Conservation (phyloP, 2,113 vertebrate species). For the Tragelaphus strepsiceros region DNA sequence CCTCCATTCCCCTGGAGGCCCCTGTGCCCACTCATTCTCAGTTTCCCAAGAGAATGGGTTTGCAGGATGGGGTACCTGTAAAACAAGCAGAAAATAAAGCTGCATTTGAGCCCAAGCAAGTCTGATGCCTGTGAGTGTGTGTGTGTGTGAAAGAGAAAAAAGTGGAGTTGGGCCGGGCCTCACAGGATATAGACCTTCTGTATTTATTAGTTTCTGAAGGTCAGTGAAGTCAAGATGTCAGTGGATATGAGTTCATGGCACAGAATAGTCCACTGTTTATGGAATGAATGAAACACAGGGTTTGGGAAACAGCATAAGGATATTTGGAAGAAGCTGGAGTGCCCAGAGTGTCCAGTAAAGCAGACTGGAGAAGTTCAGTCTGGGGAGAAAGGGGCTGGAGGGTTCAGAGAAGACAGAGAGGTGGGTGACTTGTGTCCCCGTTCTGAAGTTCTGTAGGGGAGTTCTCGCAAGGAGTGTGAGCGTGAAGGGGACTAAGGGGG, state of each 20-base stretch:
- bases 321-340: neutral
- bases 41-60: neutral
- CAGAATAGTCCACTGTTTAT: neutral
- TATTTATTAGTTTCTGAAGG: neutral
- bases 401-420: neutral
- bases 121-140: neutral
- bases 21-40: neutral
- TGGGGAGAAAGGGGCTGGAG: neutral
- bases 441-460: neutral
- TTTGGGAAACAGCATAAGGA: neutral
- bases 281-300: neutral
- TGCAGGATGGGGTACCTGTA: neutral
- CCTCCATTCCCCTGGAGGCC: neutral
- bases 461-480: neutral
- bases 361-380: neutral
- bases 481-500: neutral
- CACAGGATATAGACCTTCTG: neutral
- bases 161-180: neutral
- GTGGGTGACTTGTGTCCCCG: neutral
- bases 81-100: conserved; percentile 61
- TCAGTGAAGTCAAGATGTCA: neutral
- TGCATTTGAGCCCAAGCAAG: conserved; percentile 19
- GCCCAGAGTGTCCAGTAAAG: neutral
- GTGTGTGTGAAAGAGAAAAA: neutral
- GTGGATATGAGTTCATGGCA: neutral